Evolutionary conservation across 1,140 invertebrate species (phyloP).

Genomic region (Drosophila yakuba): DNA sequence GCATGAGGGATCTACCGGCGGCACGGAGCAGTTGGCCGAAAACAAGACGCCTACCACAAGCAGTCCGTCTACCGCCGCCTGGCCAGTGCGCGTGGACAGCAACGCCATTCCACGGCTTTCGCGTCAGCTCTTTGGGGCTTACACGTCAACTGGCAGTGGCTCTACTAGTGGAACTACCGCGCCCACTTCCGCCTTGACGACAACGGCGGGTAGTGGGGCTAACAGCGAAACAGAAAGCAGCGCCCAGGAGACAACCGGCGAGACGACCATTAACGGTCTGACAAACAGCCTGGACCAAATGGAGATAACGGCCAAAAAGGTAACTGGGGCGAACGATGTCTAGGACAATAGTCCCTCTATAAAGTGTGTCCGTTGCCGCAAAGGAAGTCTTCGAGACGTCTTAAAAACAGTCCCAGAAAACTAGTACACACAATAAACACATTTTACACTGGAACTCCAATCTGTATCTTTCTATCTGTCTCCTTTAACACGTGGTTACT

Average conservation of each 20-base stretch:
- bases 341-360: background rate
- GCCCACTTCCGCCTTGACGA: conserved; percentile 13
- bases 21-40: conserved; percentile 35
- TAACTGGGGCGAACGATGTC: conserved; percentile 43
- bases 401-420: conserved; percentile 36
- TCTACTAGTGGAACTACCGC: conserved; percentile 9
- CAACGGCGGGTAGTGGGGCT: conserved; percentile 53
- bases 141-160: conserved; percentile 34
- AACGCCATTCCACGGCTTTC: conserved; percentile 63
- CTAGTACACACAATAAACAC: conserved; percentile 49
- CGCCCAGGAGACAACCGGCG: conserved; percentile 58
- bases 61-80: conserved; percentile 55
- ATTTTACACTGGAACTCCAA: conserved; percentile 36
- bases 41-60: conserved; percentile 43
- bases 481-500: conserved; percentile 27
- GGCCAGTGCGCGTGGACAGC: conserved; percentile 51
- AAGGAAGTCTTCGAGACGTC: conserved; percentile 14
- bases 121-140: conserved; percentile 57
- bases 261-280: conserved; percentile 67
- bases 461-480: conserved; percentile 18
- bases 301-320: conserved; percentile 76
- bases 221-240: conserved; percentile 74
- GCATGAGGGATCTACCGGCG: conserved; percentile 16
- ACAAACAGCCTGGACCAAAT: conserved; percentile 71
- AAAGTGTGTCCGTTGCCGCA: conserved; percentile 17